Evolutionary conservation across 2,888 invertebrate species (phyloP).

Genomic region (Hemistola chrysoprasaria): DNA sequence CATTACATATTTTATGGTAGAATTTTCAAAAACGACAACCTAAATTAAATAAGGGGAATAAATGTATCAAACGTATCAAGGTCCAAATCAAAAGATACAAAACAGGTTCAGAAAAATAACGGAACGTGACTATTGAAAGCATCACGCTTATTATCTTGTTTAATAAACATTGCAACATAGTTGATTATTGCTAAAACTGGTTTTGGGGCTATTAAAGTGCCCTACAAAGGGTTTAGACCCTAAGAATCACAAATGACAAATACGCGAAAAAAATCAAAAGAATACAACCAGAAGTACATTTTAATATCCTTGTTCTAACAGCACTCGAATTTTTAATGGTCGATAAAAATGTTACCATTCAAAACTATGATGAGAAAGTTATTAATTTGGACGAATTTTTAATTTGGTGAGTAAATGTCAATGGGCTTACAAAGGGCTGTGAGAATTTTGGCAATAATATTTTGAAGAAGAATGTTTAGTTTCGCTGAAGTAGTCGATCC

Average conservation of each 20-base stretch:
- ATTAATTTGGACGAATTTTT: constrained; percentile 63
- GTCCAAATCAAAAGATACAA: constrained; percentile 35
- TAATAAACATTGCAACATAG: constrained; percentile 80
- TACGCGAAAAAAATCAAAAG: constrained; percentile 65
- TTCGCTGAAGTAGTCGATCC: constrained; percentile 20
- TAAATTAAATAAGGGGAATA: neutral
- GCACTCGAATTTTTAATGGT: constrained; percentile 72
- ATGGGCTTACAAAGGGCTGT: constrained; percentile 32
- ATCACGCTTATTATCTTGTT: constrained; percentile 73
- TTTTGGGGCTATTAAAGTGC: constrained; percentile 30
- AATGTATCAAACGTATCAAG: constrained; percentile 20
- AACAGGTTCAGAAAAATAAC: constrained; percentile 42
- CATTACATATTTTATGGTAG: neutral
- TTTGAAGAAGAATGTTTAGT: constrained; percentile 15
- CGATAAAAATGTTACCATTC: constrained; percentile 55
- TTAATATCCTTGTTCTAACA: constrained; percentile 65
- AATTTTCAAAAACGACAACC: neutral
- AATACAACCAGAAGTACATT: constrained; percentile 64
- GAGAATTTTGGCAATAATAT: constrained; percentile 49
- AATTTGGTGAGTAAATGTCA: constrained; percentile 26
- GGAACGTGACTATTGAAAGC: constrained; percentile 44
- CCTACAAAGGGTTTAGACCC: constrained; percentile 9
- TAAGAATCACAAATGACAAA: constrained; percentile 45
- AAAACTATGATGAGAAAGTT: constrained; percentile 64
- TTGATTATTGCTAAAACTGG: constrained; percentile 67